Evolutionary conservation across 2,888 invertebrate species (phyloP).

Genomic region (Eupithecia tripunctaria): DNA sequence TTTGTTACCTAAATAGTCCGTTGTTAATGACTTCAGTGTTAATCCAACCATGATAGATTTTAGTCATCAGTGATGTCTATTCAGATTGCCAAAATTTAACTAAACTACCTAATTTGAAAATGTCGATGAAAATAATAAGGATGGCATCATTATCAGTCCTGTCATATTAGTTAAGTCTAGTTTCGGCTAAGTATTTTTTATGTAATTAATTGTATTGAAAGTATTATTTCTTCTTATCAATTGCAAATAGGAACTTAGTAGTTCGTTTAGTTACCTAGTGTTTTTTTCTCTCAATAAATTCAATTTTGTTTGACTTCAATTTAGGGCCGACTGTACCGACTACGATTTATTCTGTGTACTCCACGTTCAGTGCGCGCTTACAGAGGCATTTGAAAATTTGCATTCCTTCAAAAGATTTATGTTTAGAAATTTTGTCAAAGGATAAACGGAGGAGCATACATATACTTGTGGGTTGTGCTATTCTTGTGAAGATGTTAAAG

Average conservation of each 20-base stretch:
- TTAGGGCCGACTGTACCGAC: neutral
- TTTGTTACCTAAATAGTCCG: no score
- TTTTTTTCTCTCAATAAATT: neutral
- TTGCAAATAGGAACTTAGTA: neutral
- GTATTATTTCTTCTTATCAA: no score
- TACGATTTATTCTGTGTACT: neutral
- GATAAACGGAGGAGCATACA: conserved; percentile 14
- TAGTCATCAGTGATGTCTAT: no score
- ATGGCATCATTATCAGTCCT: no score
- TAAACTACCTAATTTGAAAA: no score
- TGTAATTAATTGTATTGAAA: no score
- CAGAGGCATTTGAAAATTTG: conserved; percentile 39
- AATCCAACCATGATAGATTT: no score
- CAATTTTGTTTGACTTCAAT: neutral
- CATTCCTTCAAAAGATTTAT: conserved; percentile 35
- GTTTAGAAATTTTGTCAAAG: conserved; percentile 42
- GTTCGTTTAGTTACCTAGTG: neutral
- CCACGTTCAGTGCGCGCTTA: conserved; percentile 13
- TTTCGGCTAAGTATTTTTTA: no score
- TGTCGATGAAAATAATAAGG: no score
- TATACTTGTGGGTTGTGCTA: neutral
- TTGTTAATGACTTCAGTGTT: no score
- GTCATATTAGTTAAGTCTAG: no score
- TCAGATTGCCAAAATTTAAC: no score
- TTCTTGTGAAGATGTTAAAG: neutral